Evolutionary conservation across 2,888 invertebrate genomes (phyloP), one percentile per base, ranked within the genome.

Genomic region (Agriotes lineatus): DNA sequence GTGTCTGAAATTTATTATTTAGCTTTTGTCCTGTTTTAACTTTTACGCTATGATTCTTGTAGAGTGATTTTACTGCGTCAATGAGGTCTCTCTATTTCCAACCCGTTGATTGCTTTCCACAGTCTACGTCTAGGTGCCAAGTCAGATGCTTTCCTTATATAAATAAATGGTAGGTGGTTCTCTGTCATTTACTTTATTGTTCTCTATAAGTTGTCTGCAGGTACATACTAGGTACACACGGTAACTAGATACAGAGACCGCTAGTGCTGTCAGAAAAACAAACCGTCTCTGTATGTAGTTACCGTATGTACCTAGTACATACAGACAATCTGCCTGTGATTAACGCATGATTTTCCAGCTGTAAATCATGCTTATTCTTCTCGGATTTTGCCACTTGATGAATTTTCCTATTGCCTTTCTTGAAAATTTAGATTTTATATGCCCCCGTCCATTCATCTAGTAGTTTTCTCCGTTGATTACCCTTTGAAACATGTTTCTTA

Each of bases 1-100:
- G 5, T 48, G 48, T 48, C 48, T 48, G n/a, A 3, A 48, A 48
- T 48, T 5, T 39, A 14, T 39, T 39, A n/a, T 10, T 39, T 39
- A 39, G 39, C 39, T 39, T 39, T 39, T 39, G 39, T 39, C 3
- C 39, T 14, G 39, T 39, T 10, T 39, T 39, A 39, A 39, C 39
- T 25, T 25, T 39, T 10, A 39, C 6, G 6, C 33, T 33, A 33
- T 33, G 6, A 33, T 33, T 33, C 9, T 33, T 9, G 33, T 39
- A 39, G 14, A 10, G 39, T 10, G 10, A 5, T 39, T 39, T 39
- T 39, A 39, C 14, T 39, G 10, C 10, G n/a, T 10, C 39, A 14
- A 14, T 39, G 39, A 39, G 14, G n/a, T 39, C 3, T 39, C 14
- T 39, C 39, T 39, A 39, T 39, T 39, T 39, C 14, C 14, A 39